phyloP scores from a whole-genome alignment of 1,140 invertebrate genomes.

The Copidosoma floridanum region DNA sequence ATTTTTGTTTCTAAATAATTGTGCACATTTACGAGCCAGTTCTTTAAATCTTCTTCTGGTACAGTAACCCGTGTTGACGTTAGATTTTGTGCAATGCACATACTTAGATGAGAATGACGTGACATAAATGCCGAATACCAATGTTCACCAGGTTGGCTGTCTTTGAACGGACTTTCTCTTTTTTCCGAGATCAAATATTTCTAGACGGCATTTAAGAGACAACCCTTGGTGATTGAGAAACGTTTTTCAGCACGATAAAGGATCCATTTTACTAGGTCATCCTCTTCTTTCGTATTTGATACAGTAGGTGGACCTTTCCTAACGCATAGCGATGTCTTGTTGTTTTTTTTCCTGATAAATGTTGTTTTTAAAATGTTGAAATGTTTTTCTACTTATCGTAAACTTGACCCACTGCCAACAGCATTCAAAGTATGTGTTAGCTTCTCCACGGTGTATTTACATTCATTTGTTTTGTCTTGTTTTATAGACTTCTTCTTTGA shows the following conservation, averaged over 20 bases:
- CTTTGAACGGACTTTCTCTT: conserved; percentile 33
- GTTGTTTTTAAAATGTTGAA: neutral
- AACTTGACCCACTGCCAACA: neutral
- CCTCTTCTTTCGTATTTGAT: conserved; percentile 36
- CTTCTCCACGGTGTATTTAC: no score
- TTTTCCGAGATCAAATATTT: conserved; percentile 36
- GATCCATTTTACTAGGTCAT: conserved; percentile 38
- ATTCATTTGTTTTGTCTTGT: no score
- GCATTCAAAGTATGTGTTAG: neutral
- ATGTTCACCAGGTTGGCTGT: neutral
- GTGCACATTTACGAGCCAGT: conserved; percentile 29
- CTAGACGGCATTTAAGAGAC: conserved; percentile 41
- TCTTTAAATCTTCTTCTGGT: conserved; percentile 25
- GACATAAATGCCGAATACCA: conserved; percentile 34
- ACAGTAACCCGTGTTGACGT: conserved; percentile 27
- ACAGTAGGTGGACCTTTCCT: conserved; percentile 28
- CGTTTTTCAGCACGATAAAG: conserved; percentile 33
- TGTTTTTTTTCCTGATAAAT: neutral
- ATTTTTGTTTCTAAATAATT: conserved; percentile 28
- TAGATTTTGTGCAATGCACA: conserved; percentile 33
- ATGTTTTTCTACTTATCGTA: neutral
- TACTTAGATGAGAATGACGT: conserved; percentile 30
- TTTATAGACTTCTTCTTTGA: no score
- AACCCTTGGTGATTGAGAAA: conserved; percentile 38
- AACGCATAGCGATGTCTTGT: neutral